phyloP scores from a whole-genome alignment of 2,113 vertebrate genomes.

The Chlorodrepanis virens region DNA sequence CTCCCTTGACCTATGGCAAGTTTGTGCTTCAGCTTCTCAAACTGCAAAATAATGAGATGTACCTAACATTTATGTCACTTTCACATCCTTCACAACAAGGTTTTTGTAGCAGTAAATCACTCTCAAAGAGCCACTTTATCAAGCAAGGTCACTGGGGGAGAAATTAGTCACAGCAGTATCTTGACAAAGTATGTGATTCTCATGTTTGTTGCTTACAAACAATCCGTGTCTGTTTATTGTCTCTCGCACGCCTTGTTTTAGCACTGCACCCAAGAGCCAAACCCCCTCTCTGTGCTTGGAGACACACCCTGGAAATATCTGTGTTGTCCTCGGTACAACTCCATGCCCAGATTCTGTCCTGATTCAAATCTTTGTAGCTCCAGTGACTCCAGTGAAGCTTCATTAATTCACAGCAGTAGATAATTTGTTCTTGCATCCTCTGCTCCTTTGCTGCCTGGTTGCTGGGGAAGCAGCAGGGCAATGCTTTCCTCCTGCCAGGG shows the following conservation, averaged over 20 bases:
- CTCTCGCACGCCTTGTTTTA: neutral
- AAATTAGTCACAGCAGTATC: neutral
- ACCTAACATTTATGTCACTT: neutral
- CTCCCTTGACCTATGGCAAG: neutral
- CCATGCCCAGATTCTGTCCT: neutral
- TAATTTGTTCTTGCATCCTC: neutral
- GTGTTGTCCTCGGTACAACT: neutral
- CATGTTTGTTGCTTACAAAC: neutral
- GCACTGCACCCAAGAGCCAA: neutral
- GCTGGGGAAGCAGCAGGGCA: neutral
- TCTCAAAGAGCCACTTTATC: neutral
- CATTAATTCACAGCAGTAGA: neutral
- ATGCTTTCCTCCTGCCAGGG: neutral
- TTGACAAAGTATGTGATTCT: neutral
- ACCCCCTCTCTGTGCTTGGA: neutral
- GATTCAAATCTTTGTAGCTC: neutral
- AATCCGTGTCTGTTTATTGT: rapidly evolving
- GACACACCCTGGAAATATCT: neutral
- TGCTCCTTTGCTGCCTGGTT: neutral
- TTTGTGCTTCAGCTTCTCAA: neutral
- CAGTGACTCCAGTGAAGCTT: neutral
- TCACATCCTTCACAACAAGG: neutral
- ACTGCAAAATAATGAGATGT: neutral
- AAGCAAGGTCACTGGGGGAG: neutral
- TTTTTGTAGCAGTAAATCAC: neutral